phyloP scores from a whole-genome alignment of 2,113 vertebrate species.

The Myocastor coypus region DNA sequence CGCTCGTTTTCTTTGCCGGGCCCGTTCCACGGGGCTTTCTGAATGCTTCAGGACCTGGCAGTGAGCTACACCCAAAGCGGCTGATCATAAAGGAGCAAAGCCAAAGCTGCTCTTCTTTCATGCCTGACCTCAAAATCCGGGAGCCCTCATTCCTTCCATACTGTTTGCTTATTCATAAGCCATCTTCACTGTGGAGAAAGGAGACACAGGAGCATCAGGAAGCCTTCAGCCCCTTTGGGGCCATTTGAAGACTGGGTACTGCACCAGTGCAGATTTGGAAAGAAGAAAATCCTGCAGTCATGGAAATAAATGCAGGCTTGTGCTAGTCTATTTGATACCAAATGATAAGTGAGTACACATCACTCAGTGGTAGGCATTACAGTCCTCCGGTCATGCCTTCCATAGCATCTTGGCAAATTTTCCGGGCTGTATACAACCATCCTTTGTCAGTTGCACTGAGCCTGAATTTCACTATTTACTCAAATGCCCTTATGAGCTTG shows the following conservation, averaged over 20 bases:
- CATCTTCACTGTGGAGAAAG: not conserved
- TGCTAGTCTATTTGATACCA: not conserved
- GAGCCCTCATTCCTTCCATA: not conserved
- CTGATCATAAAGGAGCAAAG: conserved; percentile 2
- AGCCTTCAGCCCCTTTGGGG: not conserved
- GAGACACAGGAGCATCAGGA: not conserved
- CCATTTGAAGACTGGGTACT: not conserved
- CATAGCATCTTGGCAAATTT: not conserved
- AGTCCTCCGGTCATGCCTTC: not conserved
- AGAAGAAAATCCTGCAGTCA: not conserved
- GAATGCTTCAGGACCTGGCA: not conserved
- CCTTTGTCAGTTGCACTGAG: not conserved
- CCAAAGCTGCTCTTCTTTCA: not conserved
- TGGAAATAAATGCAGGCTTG: not conserved
- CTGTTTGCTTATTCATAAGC: not conserved
- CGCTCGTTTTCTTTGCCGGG: not conserved
- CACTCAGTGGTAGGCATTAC: not conserved
- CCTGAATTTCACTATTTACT: not conserved
- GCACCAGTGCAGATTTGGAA: not conserved
- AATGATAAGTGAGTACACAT: not conserved
- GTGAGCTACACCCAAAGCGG: not conserved
- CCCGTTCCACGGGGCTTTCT: not conserved
- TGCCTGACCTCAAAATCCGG: not conserved
- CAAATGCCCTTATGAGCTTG: not conserved
- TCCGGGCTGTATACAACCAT: not conserved